Conservation (phyloP, 2,888 invertebrate species). For the Chloromyia formosa region DNA sequence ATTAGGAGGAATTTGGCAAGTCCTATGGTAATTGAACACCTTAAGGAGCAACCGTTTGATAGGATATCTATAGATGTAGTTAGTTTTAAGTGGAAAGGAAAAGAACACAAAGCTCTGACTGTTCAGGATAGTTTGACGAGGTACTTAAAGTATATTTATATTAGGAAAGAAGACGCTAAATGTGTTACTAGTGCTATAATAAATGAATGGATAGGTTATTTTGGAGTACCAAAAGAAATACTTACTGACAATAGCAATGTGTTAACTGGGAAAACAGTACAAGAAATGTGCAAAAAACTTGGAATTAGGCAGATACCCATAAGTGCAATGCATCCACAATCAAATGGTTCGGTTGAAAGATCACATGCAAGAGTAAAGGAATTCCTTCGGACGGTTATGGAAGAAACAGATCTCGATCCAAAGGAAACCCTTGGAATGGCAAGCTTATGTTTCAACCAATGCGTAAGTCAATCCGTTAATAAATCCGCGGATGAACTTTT, state of each 20-base stretch:
- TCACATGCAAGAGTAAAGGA: constrained; percentile 8
- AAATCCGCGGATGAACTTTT: too few relatives aligned
- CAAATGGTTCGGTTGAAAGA: constrained; percentile 13
- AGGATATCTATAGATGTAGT: not conserved
- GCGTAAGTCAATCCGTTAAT: too few relatives aligned
- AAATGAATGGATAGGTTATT: not conserved
- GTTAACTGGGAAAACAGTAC: not conserved
- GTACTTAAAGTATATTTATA: not conserved
- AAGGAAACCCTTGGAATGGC: not conserved
- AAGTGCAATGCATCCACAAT: constrained; percentile 11
- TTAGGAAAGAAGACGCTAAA: not conserved
- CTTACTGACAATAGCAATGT: not conserved
- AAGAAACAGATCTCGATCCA: not conserved
- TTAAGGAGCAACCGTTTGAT: not conserved
- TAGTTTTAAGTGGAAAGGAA: not conserved
- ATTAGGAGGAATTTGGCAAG: not conserved
- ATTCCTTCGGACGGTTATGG: not conserved
- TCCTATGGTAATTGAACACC: not conserved
- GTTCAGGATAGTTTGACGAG: not conserved
- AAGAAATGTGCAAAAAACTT: not conserved
- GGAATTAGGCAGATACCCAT: constrained; percentile 12
- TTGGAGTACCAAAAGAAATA: constrained; percentile 2
- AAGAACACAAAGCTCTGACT: not conserved
- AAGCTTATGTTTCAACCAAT: not conserved
- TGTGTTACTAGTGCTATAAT: not conserved